Percentiles rank a stretch among this genome's conserved stretches.
These are phyloP conservation scores for Chaenocephalus aceratus DNA, from an alignment of 2,113 vertebrate species.

Conservation along the genomic window DNA sequence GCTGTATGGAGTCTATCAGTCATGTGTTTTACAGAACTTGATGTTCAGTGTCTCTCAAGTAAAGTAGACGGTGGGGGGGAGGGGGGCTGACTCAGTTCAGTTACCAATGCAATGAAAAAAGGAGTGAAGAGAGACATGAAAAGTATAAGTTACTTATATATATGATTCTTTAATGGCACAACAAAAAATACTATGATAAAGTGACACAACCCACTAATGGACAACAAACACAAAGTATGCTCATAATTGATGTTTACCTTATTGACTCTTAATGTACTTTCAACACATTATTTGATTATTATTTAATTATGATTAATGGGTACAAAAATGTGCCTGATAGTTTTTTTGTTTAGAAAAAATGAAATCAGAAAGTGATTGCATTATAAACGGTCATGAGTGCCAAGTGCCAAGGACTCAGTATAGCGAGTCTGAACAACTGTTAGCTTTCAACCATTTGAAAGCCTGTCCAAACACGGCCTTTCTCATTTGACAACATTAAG, in stretches of 20 bases:
- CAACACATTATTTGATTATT: constrained; percentile 1
- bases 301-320: not conserved
- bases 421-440: constrained; percentile 44
- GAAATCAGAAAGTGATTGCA: constrained; percentile 29
- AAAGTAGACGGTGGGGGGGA: no score
- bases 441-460: constrained; percentile 45
- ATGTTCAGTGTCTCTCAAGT: no score
- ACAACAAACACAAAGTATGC: constrained; percentile 20
- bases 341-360: not conserved
- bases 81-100: no score
- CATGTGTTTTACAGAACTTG: no score
- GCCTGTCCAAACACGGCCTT: constrained; percentile 61
- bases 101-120: no score
- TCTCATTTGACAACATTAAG: constrained; percentile 73
- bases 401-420: constrained; percentile 37
- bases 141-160: no score
- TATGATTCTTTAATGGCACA: no score
- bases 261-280: not conserved
- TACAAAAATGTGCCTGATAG: constrained; percentile 8
- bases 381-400: constrained; percentile 14
- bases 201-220: no score
- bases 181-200: no score
- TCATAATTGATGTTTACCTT: constrained; percentile 19
- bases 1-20: no score
- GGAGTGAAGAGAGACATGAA: no score